phyloP scores from a whole-genome alignment of 2,888 invertebrate genomes.

The Embidobia sp. region DNA sequence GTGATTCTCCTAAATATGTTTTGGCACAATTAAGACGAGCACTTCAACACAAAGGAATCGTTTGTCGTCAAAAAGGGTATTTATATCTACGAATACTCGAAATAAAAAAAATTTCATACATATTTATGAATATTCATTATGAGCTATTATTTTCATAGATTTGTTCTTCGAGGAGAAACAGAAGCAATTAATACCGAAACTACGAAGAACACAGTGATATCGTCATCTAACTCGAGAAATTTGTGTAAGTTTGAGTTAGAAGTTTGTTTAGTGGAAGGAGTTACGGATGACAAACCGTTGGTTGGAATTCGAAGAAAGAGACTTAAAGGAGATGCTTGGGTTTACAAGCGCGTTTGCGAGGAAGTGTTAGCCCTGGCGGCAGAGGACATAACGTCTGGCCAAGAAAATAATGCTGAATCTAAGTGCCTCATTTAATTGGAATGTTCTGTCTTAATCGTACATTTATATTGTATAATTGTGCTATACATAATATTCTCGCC shows the following conservation, averaged over 20 bases:
- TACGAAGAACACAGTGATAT: slow-evolving; percentile 60
- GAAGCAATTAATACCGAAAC: slow-evolving; percentile 75
- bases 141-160: slow-evolving; percentile 82
- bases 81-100: not conserved
- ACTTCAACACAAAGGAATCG: slow-evolving; percentile 85
- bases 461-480: not conserved
- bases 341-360: slow-evolving; percentile 90
- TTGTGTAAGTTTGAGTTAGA: slow-evolving; percentile 88
- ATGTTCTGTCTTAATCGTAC: slow-evolving; percentile 2
- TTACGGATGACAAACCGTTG: slow-evolving; percentile 77
- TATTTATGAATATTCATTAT: no score
- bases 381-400: slow-evolving; percentile 71
- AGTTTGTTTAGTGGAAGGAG: slow-evolving; percentile 83
- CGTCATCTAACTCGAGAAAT: slow-evolving; percentile 73
- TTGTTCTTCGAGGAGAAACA: slow-evolving; percentile 86
- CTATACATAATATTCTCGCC: not conserved
- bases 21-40: slow-evolving; percentile 84
- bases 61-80: slow-evolving; percentile 86
- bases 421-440: slow-evolving; percentile 74
- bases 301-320: slow-evolving; percentile 88
- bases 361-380: slow-evolving; percentile 85
- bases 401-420: slow-evolving; percentile 69
- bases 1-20: slow-evolving; percentile 85
- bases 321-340: slow-evolving; percentile 90
- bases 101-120: no score